Evolutionary conservation across 2,888 invertebrate species (phyloP).

Genomic region (Drosophila prostipennis): DNA sequence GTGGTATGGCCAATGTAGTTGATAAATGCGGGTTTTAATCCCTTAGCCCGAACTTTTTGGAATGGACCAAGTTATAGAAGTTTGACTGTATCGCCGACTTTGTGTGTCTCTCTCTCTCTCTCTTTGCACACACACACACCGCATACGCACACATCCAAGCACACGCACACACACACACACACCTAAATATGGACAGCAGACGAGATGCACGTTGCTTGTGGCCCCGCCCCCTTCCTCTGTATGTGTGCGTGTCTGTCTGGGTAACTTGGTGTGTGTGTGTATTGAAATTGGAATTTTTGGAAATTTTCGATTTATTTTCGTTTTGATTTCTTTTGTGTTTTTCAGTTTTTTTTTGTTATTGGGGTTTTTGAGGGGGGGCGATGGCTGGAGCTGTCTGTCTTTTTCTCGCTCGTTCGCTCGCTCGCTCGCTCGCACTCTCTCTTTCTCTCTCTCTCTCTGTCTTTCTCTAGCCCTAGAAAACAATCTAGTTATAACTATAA

Average conservation of each 20-base stretch:
- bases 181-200: conserved; percentile 29
- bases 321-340: conserved; percentile 5
- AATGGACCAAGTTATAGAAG: conserved; percentile 1
- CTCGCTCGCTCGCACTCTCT: conserved; percentile 15
- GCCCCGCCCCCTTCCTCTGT: conserved; percentile 36
- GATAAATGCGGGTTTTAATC: not conserved
- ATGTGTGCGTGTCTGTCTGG: conserved; percentile 19
- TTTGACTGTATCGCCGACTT: conserved; percentile 9
- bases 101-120: conserved; percentile 45
- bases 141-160: conserved; percentile 11
- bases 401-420: conserved; percentile 46
- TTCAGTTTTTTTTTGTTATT: not conserved
- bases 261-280: conserved; percentile 8
- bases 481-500: conserved; percentile 5
- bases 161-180: conserved; percentile 8
- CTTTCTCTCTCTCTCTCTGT: conserved; percentile 18
- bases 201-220: conserved; percentile 38
- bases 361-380: conserved; percentile 31
- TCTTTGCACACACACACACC: conserved; percentile 31
- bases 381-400: conserved; percentile 41
- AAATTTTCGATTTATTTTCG: conserved; percentile 1
- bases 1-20: not conserved
- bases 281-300: conserved; percentile 15
- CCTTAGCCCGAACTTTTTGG: too few species aligned
- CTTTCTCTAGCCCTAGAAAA: conserved; percentile 42